Base-by-base conservation (phyloP, 1,140 invertebrate species). In the Drosophila kanapiae region DNA sequence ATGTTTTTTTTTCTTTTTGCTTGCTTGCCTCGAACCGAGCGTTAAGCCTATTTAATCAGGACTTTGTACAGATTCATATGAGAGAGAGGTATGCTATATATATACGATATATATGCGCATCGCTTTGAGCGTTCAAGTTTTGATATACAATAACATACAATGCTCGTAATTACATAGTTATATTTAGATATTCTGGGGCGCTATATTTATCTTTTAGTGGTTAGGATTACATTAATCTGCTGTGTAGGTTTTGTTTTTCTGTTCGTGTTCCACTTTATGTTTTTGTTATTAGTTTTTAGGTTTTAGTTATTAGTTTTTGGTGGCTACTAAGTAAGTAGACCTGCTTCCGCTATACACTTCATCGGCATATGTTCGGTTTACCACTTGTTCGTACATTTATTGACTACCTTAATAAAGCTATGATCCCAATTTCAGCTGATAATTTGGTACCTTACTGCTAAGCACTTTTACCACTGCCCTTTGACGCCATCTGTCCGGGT, bases 361-460 rank as follows among this genome's bases (percentile, higher is more conserved):
- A 38, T 27, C 69, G 29, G 53, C 23, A 58, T 61, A 54, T 47
- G 49, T 71, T 43, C 42, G 67, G 58, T 40, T 38, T 56, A 51
- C 57, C 53, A 72, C 69, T 33, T 58, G 27, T 60, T 74, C 70
- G 70, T 87, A 87, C 70, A 67, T 79, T 88, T 88, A 90, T 91
- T 75, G 82, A 92, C 91, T 92, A 92, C 87, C 91, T 93, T 93
- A 92, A 93, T 93, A 93, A 93, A 93, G 92, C 92, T 93, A 93
- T 93, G 92, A 91, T 93, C 92, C 92, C 92, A 93, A 93, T 93
- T 91, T 93, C 92, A 93, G 92, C 92, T 93, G 92, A 93, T 93
- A 93, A 91, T 92, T 80, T 93, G 92, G 92, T 93, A 93, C 92
- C 92, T 91, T 93, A 93, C 92, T 91, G 92, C 92, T 93, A 93